These are phyloP conservation scores for Pterostichus madidus DNA, from an alignment of 2,888 invertebrate species.

Conservation along the genomic window DNA sequence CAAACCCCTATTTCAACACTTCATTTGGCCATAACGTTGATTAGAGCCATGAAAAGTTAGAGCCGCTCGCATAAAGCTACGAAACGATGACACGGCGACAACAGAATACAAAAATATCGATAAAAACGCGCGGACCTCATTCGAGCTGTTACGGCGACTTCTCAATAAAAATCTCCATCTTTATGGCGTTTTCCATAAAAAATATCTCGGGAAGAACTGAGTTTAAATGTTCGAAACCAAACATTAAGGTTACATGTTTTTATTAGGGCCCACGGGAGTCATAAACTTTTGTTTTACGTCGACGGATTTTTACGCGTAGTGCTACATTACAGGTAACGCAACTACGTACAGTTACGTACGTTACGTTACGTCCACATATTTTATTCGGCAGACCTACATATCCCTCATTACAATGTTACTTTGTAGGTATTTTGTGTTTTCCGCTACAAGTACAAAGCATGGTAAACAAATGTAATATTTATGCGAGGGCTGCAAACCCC, in stretches of 20 bases:
- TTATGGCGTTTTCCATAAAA: constrained; percentile 58
- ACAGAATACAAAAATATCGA: constrained; percentile 53
- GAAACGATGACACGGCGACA: constrained; percentile 47
- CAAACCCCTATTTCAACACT: constrained; percentile 25
- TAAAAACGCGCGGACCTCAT: constrained; percentile 45
- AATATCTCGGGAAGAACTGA: constrained; percentile 49
- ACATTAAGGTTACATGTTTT: constrained; percentile 55
- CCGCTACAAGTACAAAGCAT: too few relatives aligned
- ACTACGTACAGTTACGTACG: neutral
- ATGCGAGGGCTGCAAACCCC: too few relatives aligned
- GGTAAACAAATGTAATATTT: too few relatives aligned
- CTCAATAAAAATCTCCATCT: constrained; percentile 62
- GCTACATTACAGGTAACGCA: constrained; percentile 19
- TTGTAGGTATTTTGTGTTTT: neutral
- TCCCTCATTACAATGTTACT: constrained; percentile 35
- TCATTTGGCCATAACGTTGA: constrained; percentile 39
- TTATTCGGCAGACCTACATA: constrained; percentile 36
- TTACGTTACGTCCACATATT: constrained; percentile 38
- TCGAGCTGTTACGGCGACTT: constrained; percentile 31
- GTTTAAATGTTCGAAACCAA: constrained; percentile 53
- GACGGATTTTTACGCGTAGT: constrained; percentile 35
- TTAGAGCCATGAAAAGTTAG: constrained; percentile 49
- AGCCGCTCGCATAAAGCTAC: neutral
- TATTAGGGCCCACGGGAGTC: constrained; percentile 37
- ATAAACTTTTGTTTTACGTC: constrained; percentile 29